Evolutionary conservation across 2,888 invertebrate genomes (phyloP).

Genomic region (Atrina japonica): DNA sequence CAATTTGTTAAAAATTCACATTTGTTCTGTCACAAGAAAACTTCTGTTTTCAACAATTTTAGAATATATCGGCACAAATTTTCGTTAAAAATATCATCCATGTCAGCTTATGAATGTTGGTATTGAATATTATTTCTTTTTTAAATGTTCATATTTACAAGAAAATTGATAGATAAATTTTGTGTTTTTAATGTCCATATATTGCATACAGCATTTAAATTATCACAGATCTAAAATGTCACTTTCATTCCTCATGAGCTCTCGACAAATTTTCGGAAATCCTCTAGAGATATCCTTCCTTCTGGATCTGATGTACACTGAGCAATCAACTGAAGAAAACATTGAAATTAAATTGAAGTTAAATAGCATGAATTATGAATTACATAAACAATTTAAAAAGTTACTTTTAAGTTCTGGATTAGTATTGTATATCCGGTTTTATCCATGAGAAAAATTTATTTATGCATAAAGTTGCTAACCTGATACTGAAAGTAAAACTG

Average conservation of each 20-base stretch:
- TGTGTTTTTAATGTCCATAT: constrained; percentile 15
- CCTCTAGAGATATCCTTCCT: constrained; percentile 78
- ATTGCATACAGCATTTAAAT: constrained; percentile 9
- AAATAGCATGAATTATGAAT: not conserved
- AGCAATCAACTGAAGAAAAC: constrained; percentile 72
- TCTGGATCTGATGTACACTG: constrained; percentile 68
- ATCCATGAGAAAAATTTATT: too few relatives aligned
- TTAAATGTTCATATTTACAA: constrained; percentile 6
- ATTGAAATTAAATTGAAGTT: not conserved
- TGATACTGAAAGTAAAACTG: too few relatives aligned
- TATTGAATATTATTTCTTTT: constrained; percentile 8
- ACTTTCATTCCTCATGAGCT: constrained; percentile 59
- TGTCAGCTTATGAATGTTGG: too few relatives aligned
- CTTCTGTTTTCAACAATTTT: too few relatives aligned
- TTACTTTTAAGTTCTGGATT: too few relatives aligned
- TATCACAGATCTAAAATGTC: constrained; percentile 22
- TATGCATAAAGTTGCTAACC: too few relatives aligned
- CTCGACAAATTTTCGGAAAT: constrained; percentile 80
- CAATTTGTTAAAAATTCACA: too few relatives aligned
- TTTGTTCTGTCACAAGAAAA: too few relatives aligned
- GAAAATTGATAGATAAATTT: constrained; percentile 1
- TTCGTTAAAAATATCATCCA: too few relatives aligned
- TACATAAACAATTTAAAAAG: not conserved
- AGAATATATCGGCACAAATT: too few relatives aligned
- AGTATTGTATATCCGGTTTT: too few relatives aligned